These are phyloP conservation scores for Lipotes vexillifer DNA, from an alignment of 2,113 vertebrate genomes.

Conservation along the genomic window DNA sequence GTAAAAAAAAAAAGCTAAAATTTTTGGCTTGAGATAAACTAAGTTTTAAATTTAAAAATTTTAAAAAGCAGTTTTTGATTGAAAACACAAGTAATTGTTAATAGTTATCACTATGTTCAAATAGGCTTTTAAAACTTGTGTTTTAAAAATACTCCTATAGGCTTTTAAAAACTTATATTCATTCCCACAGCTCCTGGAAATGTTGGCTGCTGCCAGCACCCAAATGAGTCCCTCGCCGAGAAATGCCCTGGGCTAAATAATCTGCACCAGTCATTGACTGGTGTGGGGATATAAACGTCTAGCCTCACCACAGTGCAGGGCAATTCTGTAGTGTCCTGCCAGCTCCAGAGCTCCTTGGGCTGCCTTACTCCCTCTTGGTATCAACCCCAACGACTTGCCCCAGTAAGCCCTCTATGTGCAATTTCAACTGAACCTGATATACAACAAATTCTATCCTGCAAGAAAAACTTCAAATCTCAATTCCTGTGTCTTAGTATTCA, in stretches of 20 bases:
- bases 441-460: not conserved
- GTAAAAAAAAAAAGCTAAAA: not conserved
- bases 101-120: not conserved
- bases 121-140: not conserved
- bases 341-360: not conserved
- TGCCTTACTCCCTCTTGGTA: accelerated
- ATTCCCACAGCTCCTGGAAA: not conserved
- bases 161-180: not conserved
- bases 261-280: accelerated
- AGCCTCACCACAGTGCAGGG: not conserved
- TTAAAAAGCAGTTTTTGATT: not conserved
- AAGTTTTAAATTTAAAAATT: not conserved
- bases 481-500: not conserved
- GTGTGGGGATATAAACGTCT: not conserved
- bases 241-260: not conserved
- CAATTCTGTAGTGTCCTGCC: not conserved
- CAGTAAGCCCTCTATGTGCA: not conserved
- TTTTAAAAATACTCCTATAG: not conserved
- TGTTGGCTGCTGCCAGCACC: not conserved
- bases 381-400: accelerated
- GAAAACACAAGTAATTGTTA: not conserved
- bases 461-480: not conserved
- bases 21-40: not conserved
- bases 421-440: not conserved
- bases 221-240: not conserved